Conservation (phyloP, 2,888 invertebrate genomes). For the Allophyes oxyacanthae region DNA sequence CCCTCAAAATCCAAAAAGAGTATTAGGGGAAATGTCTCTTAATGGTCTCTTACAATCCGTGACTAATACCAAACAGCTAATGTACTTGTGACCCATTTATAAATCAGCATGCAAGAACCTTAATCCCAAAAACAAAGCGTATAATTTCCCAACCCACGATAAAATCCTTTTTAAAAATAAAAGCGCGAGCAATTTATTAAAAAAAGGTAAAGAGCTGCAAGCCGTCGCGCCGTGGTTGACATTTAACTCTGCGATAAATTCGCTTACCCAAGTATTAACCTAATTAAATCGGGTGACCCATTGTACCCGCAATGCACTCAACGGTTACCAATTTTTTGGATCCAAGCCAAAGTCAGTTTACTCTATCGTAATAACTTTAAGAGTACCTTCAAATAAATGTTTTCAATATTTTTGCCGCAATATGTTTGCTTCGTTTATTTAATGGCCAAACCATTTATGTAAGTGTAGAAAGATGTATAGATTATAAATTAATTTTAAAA, state of each 20-base stretch:
- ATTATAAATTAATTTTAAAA: no score
- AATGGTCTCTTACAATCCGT: conserved; percentile 11
- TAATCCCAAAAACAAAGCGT: conserved; percentile 39
- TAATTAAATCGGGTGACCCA: conserved; percentile 51
- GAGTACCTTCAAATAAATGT: conserved; percentile 50
- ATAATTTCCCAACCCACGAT: conserved; percentile 24
- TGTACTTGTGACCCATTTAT: conserved; percentile 23
- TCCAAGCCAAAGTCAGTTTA: conserved; percentile 45
- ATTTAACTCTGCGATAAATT: conserved; percentile 48
- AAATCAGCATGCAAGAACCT: conserved; percentile 30
- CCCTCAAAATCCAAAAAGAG: neutral
- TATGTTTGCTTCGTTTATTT: conserved; percentile 33
- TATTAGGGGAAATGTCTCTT: conserved; percentile 6
- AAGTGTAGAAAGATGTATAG: no score
- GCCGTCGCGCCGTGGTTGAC: conserved; percentile 33
- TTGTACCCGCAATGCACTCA: conserved; percentile 54
- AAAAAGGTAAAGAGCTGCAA: conserved; percentile 31
- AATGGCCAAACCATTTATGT: conserved; percentile 4
- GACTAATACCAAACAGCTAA: conserved; percentile 20
- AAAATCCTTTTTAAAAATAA: conserved; percentile 23
- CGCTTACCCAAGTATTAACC: conserved; percentile 52
- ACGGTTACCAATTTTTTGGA: conserved; percentile 50
- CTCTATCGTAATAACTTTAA: conserved; percentile 47
- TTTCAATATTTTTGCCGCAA: conserved; percentile 40
- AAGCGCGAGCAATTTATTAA: conserved; percentile 19